Evolutionary conservation across 1,140 invertebrate genomes (phyloP), one percentile per base, ranked within the genome.

Genomic region (Diachasma alloeum): DNA sequence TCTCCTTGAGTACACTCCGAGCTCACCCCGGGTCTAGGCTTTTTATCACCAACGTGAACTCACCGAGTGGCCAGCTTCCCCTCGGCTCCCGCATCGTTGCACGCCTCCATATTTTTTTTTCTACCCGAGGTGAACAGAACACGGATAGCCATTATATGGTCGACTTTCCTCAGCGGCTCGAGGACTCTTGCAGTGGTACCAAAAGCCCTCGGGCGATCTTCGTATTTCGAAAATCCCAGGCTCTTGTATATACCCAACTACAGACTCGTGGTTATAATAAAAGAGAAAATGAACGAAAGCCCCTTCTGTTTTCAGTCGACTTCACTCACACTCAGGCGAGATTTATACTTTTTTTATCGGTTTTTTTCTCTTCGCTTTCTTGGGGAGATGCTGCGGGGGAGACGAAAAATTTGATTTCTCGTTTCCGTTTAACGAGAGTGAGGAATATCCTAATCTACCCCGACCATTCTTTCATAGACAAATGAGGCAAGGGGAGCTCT

Each of bases 271-370:
- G 24, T 63, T 63, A 63, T 31, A 63, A 63, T 26, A 63, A 63
- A 63, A 63, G 24, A 31, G 24, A 63, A 63, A 63, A 63, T 63
- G 59, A 63, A 26, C 22, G 59, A 63, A 63, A 31, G 24, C 19
- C 59, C 59, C 59, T 56, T 26, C 59, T 63, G 19, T 13, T 63
- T 26, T 63, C 59, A 63, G 22, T 63, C 59, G 59, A 63, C 59
- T 63, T 63, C 59, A 63, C 59, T 63, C 59, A 5, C 59, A 63
- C 59, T 63, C 59, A 26, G 13, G 22, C 59, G 24, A 26, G 24
- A 63, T 63, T 77, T 67, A 67, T 37, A 24, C 15, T 22, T 36
- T 74, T 74, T 59, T 66, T 42, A 72, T 46, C 71, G 17, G 2
- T 36, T 24, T 72, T 53, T 53, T 37, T 22, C 15, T 53, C 9